These are phyloP conservation scores for Ditula angustiorana DNA, from an alignment of 2,888 invertebrate genomes.

Conservation along the genomic window DNA sequence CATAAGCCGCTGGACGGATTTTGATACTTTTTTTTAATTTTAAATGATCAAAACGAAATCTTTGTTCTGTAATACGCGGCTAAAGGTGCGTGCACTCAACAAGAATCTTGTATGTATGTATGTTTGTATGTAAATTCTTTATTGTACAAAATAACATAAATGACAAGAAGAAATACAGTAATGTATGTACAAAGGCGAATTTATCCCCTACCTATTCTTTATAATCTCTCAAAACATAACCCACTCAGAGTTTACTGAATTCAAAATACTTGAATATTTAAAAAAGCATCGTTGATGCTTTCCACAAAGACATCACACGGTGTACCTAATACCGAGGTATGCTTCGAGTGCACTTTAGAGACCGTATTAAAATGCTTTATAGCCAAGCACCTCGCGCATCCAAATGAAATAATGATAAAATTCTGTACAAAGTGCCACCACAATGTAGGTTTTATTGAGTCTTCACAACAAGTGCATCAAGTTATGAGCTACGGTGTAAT, in stretches of 20 bases:
- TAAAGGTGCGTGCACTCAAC: not conserved
- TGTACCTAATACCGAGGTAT: not conserved
- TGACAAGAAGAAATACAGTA: too few species aligned
- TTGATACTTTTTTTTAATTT: not conserved
- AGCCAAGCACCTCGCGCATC: constrained; percentile 5
- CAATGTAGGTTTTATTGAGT: constrained; percentile 26
- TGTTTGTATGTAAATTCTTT: too few species aligned
- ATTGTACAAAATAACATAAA: too few species aligned
- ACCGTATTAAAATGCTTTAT: constrained; percentile 33
- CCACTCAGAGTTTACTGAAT: not conserved
- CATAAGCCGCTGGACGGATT: too few species aligned
- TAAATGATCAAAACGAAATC: not conserved
- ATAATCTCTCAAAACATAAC: too few species aligned
- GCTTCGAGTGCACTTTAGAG: constrained; percentile 22
- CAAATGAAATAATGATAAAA: constrained; percentile 28
- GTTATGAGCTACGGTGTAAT: not conserved
- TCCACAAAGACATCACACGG: constrained; percentile 1
- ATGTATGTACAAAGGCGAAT: too few species aligned
- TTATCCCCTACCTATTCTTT: too few species aligned
- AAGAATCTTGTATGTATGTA: not conserved
- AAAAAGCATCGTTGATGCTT: constrained; percentile 11
- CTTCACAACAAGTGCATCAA: not conserved
- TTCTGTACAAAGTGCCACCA: constrained; percentile 4
- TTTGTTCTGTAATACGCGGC: not conserved
- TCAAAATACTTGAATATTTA: not conserved